These are phyloP conservation scores for Gymnosoma rotundatum DNA, from an alignment of 2,888 invertebrate species.

Conservation along the genomic window DNA sequence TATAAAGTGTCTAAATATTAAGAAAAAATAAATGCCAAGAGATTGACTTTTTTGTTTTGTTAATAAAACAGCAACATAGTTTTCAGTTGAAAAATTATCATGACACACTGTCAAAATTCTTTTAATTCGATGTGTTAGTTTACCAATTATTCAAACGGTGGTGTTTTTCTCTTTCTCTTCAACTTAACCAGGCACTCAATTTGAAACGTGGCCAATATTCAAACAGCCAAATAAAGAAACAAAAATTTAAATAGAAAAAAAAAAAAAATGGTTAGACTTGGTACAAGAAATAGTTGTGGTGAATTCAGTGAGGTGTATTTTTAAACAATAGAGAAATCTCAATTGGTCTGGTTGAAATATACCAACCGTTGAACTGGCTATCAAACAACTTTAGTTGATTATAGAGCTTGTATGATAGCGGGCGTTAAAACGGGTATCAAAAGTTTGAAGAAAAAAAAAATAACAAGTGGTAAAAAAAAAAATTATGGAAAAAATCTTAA, in stretches of 20 bases:
- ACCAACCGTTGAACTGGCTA: slow-evolving; percentile 30
- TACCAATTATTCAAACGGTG: slow-evolving; percentile 4
- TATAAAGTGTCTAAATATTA: too few species aligned
- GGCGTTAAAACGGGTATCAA: slow-evolving; percentile 55
- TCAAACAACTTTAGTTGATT: slow-evolving; percentile 57
- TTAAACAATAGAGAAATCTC: slow-evolving; percentile 59
- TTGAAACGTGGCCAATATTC: slow-evolving; percentile 64
- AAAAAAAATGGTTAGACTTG: slow-evolving; percentile 19
- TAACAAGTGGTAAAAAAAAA: slow-evolving; percentile 53
- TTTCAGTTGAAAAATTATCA: not conserved
- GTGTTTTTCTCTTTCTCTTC: slow-evolving; percentile 46
- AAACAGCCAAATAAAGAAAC: slow-evolving; percentile 46
- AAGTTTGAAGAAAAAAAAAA: not conserved
- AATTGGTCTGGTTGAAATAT: slow-evolving; percentile 40
- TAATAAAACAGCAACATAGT: too few species aligned
- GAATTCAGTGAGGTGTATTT: slow-evolving; percentile 39
- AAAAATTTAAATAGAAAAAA: slow-evolving; percentile 4
- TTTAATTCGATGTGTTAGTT: not conserved
- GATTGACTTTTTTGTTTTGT: too few species aligned
- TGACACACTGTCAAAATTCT: not conserved
- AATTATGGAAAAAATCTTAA: not conserved
- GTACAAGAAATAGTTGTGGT: slow-evolving; percentile 3
- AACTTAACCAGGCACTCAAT: slow-evolving; percentile 14
- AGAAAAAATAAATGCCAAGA: too few species aligned
- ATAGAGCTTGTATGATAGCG: slow-evolving; percentile 60